Base-by-base conservation (phyloP, 2,797 vertebrate species). In the Pseudochromis fuscus region DNA sequence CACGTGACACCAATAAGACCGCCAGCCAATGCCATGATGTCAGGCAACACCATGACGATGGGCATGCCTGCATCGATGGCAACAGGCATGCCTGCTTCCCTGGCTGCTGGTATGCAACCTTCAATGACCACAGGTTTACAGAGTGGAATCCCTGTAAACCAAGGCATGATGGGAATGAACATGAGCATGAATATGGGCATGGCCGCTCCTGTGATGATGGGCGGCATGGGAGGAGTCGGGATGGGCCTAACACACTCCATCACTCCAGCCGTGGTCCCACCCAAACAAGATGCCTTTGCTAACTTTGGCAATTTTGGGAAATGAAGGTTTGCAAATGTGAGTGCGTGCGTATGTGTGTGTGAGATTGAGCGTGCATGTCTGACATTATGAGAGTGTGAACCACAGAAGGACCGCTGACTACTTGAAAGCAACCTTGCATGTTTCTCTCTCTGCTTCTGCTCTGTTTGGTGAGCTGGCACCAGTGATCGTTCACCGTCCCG, bases 241-340 rank as follows among this genome's bases (percentile, higher is more conserved):
- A 88, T 96, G 86, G 84, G 87, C 81, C 72, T 89, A 4, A 11
- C 77, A 19, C 91, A 92, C 58, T 73, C 89, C 67, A 85, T 90
- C 59, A 52, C 59, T 28, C 94, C 95, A 68, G 92, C 50, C 18
- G 91, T 95, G 92, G 93, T 96, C 77, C 96, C 95, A 77, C 95
- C 96, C 83, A 99, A 98, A 95, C 96, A 97, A 95, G 97, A 99
- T 95, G 96, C 97, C 96, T 99, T 99, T 75, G 96, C 96, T 94
- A 97, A 97, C 94, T 99, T 98, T 85, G 96, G 96, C 94, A 98
- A 96, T 94, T 99, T 99, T 93, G 96, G 96, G 89, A 99, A 99
- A 96, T 98, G 94, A 95, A 87, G 58, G 57, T 72, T 67, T 64
- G 21, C 19, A 66, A 51, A 13, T 66, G 50, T 19, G 48, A 38